Conservation (phyloP, 2,797 vertebrate genomes). For the Mus spretus region DNA sequence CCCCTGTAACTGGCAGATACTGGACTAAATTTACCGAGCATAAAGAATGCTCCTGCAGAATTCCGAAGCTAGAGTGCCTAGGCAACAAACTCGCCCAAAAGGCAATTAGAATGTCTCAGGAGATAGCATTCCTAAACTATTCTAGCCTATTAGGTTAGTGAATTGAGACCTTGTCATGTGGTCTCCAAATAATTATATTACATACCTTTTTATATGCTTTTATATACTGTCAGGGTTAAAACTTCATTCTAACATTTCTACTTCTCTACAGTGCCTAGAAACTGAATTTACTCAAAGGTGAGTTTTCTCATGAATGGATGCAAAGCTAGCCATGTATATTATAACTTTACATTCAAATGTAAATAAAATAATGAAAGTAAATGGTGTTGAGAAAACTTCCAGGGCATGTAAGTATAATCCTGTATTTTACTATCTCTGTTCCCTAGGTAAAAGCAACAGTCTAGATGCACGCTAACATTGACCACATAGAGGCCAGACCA, state of each 20-base stretch:
- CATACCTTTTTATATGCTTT: background rate
- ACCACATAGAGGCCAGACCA: background rate
- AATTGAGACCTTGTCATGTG: background rate
- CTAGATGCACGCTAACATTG: background rate
- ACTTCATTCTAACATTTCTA: conserved; percentile 34
- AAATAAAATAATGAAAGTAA: conserved; percentile 67
- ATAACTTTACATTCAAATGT: conserved; percentile 53
- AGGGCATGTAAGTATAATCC: conserved; percentile 20
- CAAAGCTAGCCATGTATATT: conserved; percentile 12
- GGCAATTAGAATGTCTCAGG: background rate
- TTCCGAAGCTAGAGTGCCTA: background rate
- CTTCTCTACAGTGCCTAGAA: conserved; percentile 19
- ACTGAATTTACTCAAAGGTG: conserved; percentile 51
- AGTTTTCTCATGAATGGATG: conserved; percentile 51
- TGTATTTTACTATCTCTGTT: background rate
- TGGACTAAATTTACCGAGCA: background rate
- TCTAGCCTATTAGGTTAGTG: background rate
- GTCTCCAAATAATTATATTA: background rate
- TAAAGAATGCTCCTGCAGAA: conserved; percentile 20
- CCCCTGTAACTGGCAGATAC: background rate
- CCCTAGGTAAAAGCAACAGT: background rate
- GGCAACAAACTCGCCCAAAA: conserved; percentile 24
- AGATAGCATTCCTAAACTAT: background rate
- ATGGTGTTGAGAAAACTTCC: background rate
- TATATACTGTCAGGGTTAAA: conserved; percentile 34